These are phyloP conservation scores for Chamaetylas fuelleborni DNA, from an alignment of 2,113 vertebrate genomes.

Conservation along the genomic window DNA sequence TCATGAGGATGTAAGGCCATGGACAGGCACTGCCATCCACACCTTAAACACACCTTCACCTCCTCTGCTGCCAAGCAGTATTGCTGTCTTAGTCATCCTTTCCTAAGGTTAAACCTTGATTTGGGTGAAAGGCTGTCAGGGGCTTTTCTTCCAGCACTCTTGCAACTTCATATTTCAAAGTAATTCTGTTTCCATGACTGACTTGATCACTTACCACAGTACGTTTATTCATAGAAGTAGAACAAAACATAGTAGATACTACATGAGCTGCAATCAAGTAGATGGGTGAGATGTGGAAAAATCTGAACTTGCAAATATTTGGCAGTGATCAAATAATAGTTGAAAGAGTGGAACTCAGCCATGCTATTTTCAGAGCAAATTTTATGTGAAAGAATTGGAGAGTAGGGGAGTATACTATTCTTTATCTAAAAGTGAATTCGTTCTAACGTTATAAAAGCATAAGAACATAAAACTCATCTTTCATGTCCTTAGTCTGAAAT, in stretches of 20 bases:
- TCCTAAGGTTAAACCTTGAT: conserved; percentile 26
- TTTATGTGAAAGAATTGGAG: conserved; percentile 45
- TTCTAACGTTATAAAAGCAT: conserved; percentile 12
- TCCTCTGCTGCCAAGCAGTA: conserved; percentile 61
- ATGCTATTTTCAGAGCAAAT: conserved; percentile 49
- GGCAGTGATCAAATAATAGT: conserved; percentile 31
- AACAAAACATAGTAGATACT: neutral
- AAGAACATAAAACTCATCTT: conserved; percentile 50
- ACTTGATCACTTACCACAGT: neutral
- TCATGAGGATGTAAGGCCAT: neutral
- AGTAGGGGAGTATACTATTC: conserved; percentile 33
- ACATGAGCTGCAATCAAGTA: neutral
- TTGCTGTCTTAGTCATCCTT: neutral
- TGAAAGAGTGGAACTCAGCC: conserved; percentile 39
- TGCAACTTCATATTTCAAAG: neutral
- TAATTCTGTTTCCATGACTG: neutral
- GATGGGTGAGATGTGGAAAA: conserved; percentile 4
- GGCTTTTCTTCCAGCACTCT: conserved; percentile 48
- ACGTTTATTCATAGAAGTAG: neutral
- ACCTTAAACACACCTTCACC: conserved; percentile 68
- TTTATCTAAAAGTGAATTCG: conserved; percentile 32
- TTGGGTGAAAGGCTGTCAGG: neutral
- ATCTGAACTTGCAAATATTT: conserved; percentile 57
- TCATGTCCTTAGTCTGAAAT: conserved; percentile 58
- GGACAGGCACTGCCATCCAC: neutral